Evolutionary conservation across 2,888 invertebrate species (phyloP).

Genomic region (Periphyllus acericola): DNA sequence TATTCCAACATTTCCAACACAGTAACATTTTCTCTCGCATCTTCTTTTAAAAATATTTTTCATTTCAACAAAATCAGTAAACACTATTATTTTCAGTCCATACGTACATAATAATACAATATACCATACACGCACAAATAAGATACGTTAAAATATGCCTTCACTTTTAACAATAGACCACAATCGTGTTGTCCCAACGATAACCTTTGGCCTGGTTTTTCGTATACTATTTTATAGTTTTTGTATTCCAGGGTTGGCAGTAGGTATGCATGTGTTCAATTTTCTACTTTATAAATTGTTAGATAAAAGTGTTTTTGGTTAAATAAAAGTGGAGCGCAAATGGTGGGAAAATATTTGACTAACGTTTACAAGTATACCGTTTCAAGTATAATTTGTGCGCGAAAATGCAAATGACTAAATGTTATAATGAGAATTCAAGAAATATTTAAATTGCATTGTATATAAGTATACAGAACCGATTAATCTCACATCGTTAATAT

Average conservation of each 20-base stretch:
- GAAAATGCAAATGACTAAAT: constrained; percentile 2
- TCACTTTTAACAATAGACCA: constrained; percentile 34
- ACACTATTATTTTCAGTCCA: not conserved
- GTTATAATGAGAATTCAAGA: not conserved
- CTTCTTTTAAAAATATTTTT: not conserved
- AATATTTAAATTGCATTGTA: not conserved
- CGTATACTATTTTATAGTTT: not conserved
- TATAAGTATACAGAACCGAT: not conserved
- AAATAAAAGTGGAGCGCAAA: constrained; percentile 12
- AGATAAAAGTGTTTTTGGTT: not conserved
- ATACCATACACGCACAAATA: not conserved
- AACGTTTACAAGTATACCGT: not conserved
- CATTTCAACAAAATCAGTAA: not conserved
- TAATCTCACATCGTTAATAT: not conserved
- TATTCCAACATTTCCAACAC: not conserved
- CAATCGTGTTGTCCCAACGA: constrained; percentile 7
- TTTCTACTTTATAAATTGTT: not conserved
- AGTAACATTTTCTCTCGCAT: too few species aligned
- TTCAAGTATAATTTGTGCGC: not conserved
- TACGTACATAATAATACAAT: not conserved
- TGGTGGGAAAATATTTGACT: not conserved
- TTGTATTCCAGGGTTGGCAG: not conserved
- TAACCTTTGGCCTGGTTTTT: constrained; percentile 44
- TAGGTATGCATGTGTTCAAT: not conserved
- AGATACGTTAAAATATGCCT: constrained; percentile 9